Percentiles rank a stretch among this genome's conserved stretches.
These are phyloP conservation scores for Anolis carolinensis DNA, from an alignment of 2,113 vertebrate species.

Conservation along the genomic window DNA sequence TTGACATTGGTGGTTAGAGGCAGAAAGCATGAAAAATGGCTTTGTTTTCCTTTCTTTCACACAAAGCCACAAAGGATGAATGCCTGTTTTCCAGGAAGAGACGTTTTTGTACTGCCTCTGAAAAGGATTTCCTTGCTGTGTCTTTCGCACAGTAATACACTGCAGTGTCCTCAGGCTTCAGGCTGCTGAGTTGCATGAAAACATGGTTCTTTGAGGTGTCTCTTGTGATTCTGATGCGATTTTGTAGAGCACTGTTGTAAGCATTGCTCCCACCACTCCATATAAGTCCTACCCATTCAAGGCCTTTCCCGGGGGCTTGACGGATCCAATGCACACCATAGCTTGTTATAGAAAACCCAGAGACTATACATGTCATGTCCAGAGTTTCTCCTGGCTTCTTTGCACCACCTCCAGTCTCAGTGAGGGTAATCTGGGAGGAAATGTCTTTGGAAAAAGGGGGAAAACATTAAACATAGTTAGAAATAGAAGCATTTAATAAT, in stretches of 20 bases:
- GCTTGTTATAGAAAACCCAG: neutral
- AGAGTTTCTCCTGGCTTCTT: neutral
- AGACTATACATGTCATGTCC: neutral
- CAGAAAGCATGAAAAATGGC: too few species aligned
- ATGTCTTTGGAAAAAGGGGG: neutral
- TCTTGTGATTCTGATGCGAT: slow-evolving; percentile 19
- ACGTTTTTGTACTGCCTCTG: neutral
- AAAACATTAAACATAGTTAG: neutral
- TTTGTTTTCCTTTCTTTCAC: neutral
- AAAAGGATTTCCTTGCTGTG: neutral
- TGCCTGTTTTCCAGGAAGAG: neutral
- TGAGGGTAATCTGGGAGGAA: neutral
- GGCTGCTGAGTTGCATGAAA: slow-evolving; percentile 26
- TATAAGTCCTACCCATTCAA: too few species aligned
- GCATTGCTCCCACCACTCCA: neutral
- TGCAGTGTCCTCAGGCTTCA: slow-evolving; percentile 34
- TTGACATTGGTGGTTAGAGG: too few species aligned
- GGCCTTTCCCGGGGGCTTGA: neutral
- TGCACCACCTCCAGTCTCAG: neutral
- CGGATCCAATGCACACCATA: neutral
- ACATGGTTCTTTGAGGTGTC: slow-evolving; percentile 20
- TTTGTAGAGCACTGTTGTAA: neutral
- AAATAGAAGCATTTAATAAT: too few species aligned
- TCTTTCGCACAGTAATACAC: slow-evolving; percentile 59
- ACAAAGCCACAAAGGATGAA: neutral